Base-by-base conservation (phyloP, 2,888 invertebrate species). In the Papilio protenor region DNA sequence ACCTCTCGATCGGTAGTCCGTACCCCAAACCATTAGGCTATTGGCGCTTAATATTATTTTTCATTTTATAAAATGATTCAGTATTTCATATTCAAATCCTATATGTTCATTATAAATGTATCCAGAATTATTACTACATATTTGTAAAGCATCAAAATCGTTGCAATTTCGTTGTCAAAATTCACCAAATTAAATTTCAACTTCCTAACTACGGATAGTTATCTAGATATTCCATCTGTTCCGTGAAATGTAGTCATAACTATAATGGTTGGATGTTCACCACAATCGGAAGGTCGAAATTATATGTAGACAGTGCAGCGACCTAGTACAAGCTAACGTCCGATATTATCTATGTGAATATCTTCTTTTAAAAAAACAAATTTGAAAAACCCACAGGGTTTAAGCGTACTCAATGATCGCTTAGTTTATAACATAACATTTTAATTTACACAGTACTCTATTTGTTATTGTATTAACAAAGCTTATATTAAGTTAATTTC, bases 321-420 rank as follows among this genome's bases (percentile, higher is more conserved):
- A 78, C 80, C 79, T 82, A 82, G 84, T 84, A 27, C 16, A 64
- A 33, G 27, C 33, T 16, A 18, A 14, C 64, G 33, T 64, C 33
- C 64, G 1, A 18, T 64, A 23, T 57, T 33, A 40, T 40, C 40
- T 40, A 6, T 40, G 8, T 40, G 40, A 33, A 33, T 5, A 33
- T 33, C 5, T 33, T 27, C 1, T 27, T 27, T 27, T 27, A 27
- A 1, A 27, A 27, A 27, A 27, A 27, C 27, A 27, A 1, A 27
- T 27, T 27, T 27, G 27, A 27, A 27, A 27, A 27, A n/a, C n/a
- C n/a, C 27, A 27, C 27, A 33, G 33, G 33, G 33, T 33, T 33
- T 33, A 33, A 33, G 33, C 5, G 33, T 33, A 3, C 11, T 4
- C 5, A 5, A 16, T 52, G 18, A 4, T 52, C 14, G 18, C 52